phyloP scores from a whole-genome alignment of 2,113 vertebrate genomes.

The Aegotheles bennettii region DNA sequence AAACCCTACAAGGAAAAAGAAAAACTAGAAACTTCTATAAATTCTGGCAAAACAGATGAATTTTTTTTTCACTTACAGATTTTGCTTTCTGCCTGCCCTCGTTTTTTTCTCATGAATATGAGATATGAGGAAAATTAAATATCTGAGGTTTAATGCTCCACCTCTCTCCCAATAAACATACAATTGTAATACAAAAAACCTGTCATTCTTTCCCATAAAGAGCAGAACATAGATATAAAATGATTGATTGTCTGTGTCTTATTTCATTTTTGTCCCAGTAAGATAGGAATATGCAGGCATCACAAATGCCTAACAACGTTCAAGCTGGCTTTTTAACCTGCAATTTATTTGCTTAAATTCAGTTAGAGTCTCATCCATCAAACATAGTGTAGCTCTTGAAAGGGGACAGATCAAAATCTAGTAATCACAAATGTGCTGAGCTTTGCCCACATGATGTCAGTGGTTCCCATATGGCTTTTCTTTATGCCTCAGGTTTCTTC shows the following conservation, averaged over 20 bases:
- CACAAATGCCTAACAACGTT: background rate
- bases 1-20: background rate
- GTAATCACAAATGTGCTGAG: background rate
- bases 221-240: background rate
- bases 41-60: background rate
- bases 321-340: background rate
- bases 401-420: background rate
- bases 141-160: background rate
- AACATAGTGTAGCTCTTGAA: background rate
- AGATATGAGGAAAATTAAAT: background rate
- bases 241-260: background rate
- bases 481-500: background rate
- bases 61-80: background rate
- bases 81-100: background rate
- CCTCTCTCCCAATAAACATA: background rate
- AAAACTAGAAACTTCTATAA: background rate
- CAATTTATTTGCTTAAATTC: conserved; percentile 4
- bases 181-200: background rate
- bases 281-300: background rate
- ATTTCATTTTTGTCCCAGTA: background rate
- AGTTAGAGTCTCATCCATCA: background rate
- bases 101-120: background rate
- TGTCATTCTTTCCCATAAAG: background rate
- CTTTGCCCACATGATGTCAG: background rate
- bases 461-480: background rate